Conservation (phyloP, 2,797 vertebrate species). For the Hozukius guyotensis region DNA sequence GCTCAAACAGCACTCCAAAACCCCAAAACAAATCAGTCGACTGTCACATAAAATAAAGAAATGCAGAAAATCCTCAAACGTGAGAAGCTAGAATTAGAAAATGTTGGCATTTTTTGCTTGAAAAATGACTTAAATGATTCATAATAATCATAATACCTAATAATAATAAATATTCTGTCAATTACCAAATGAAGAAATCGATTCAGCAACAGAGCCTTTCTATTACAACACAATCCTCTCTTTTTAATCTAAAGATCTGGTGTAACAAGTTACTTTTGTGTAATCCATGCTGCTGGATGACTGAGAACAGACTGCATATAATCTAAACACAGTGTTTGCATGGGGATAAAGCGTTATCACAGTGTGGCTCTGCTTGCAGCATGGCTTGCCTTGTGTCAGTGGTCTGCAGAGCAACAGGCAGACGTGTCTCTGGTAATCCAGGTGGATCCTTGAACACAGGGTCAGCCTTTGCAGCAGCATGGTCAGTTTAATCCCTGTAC, state of each 20-base stretch:
- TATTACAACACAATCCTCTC: neutral
- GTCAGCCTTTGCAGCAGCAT: slow-evolving; percentile 78
- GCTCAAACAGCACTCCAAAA: neutral
- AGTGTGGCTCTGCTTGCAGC: neutral
- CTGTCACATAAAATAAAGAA: neutral
- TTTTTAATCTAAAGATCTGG: neutral
- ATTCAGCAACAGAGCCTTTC: neutral
- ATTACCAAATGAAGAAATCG: neutral
- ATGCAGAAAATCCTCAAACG: neutral
- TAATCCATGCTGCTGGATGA: neutral
- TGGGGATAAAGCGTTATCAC: neutral
- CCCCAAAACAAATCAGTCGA: accelerated
- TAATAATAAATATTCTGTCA: neutral
- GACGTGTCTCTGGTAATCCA: slow-evolving; percentile 40
- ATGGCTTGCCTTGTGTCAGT: slow-evolving; percentile 72
- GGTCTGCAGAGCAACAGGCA: slow-evolving; percentile 47
- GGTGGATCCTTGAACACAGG: slow-evolving; percentile 48
- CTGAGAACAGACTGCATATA: neutral
- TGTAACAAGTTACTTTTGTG: neutral
- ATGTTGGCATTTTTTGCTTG: neutral
- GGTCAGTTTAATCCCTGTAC: slow-evolving; percentile 6
- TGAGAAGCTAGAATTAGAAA: neutral
- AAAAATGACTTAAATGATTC: neutral
- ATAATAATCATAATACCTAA: neutral
- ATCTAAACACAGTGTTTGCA: neutral